Evolutionary conservation across 2,113 vertebrate genomes (phyloP), one percentile per base, ranked within the genome.

Genomic region (Hippocampus comes): DNA sequence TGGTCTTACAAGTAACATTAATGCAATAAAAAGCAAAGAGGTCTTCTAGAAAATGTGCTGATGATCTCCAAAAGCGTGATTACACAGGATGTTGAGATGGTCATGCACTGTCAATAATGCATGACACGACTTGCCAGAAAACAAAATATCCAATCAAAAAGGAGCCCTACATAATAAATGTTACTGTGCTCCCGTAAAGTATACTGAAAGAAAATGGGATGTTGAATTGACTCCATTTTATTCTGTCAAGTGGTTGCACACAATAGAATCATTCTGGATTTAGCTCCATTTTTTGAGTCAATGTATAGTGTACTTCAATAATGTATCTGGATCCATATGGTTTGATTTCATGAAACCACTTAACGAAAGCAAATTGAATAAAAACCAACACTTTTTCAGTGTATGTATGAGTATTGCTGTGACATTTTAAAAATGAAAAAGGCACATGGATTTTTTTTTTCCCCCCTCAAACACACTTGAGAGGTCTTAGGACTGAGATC

Each of bases 391-490:
- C 34, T 38, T 38, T 38, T 38, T 34, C 30, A 34, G 30, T 34
- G 43, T 11, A 49, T 49, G 15, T 18, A 65, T 23, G 10, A 63
- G 59, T 67, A 56, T 66, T 9, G n/a, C 43, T 64, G 64, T 42
- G 71, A 75, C 70, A 65, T 60, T 70, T 66, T 76, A 71, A 78
- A 76, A 82, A 68, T 71, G 71, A 76, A 80, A 84, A 86, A 77
- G 65, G 69, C 78, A 64, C 56, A 86, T 83, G 74, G 84, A 79
- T 85, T 86, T 84, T 84, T 69, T 64, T n/a, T 60, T 18, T 42
- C 34, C 20, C 18, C 6, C 48, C 91, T 94, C 94, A 94, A 94
- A 93, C 91, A 85, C 73, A 75, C 84, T 82, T 77, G 71, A 85
- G 82, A 82, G 83, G 85, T 86, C 76, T 85, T 77, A 78, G 70